Base-by-base conservation (phyloP, 2,888 invertebrate genomes). In the Cheilosia vulpina region DNA sequence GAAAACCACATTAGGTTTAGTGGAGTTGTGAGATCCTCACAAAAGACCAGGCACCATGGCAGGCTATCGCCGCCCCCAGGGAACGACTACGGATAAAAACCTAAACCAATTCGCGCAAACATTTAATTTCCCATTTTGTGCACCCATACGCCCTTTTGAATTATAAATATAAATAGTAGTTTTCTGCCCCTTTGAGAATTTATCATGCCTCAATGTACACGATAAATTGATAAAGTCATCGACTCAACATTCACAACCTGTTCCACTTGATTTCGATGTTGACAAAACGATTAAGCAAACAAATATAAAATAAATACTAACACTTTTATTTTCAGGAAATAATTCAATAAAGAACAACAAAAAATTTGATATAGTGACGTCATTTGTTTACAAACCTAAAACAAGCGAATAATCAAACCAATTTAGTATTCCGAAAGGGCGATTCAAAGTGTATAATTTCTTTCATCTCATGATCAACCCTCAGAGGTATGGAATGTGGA, bases 321-420 rank as follows among this genome's bases (percentile, higher is more conserved):
- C 68, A 45, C 17, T 31, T 45, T 7, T 57, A 47, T 69, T 57
- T 47, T 69, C 11, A 57, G 68, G 57, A 57, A 69, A 69, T 34
- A 69, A 13, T 21, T 57, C 43, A 45, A 19, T 2, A 9, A 27
- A 15, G 4, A 69, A 57, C 17, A 15, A 27, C 66, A 15, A 27
- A 69, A 47, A 17, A 43, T 53, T 21, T 27, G 17, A 19, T 7
- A 71, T 4, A 31, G 7, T 72, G 62, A 72, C 45, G 72, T 72
- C 53, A 72, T 62, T 53, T 72, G 53, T 72, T 62, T 62, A 62
- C 72, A 43, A 50, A 43, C 53, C 52, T 13, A 45, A 62, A 50
- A 19, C 41, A 60, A 38, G 24, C 13, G 13, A 38, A 13, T 13
- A 38, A 38, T 13, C 13, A 2, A 38, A 38, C 4, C 19, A 72